Conservation (phyloP, 2,888 invertebrate species). For the Amaurobius ferox region DNA sequence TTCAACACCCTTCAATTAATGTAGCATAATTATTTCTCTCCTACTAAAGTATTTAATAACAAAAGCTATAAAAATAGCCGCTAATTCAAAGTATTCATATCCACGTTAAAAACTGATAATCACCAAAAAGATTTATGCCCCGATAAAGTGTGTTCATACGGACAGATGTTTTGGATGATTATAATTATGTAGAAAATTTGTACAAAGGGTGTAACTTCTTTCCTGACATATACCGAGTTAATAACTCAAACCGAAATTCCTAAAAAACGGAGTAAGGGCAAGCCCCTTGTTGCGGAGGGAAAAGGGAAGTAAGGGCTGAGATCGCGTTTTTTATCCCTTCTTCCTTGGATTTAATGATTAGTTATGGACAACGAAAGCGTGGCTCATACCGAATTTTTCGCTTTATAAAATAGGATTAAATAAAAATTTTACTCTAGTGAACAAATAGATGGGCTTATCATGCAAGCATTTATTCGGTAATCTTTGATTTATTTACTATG, state of each 20-base stretch:
- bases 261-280: conserved; percentile 40
- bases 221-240: conserved; percentile 29
- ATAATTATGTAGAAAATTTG: conserved; percentile 66
- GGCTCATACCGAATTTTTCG: background rate
- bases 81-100: conserved; percentile 26
- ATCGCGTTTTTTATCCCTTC: background rate
- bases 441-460: background rate
- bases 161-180: conserved; percentile 60
- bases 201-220: conserved; percentile 64
- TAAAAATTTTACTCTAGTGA: background rate
- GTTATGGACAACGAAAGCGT: background rate
- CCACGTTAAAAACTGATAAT: conserved; percentile 57
- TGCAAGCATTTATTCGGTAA: background rate
- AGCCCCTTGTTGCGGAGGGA: conserved; percentile 18
- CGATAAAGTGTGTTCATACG: conserved; percentile 39
- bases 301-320: too few species aligned
- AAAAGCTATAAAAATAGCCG: conserved; percentile 52
- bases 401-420: conserved; percentile 3
- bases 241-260: conserved; percentile 47
- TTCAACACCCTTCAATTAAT: conserved; percentile 54
- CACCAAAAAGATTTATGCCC: conserved; percentile 52
- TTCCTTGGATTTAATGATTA: conserved; percentile 5
- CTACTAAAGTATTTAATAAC: conserved; percentile 53
- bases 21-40: conserved; percentile 53
- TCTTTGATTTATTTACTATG: conserved; percentile 6